Evolutionary conservation across 2,113 vertebrate genomes (phyloP), one percentile per base, ranked within the genome.

Genomic region (Apodemus sylvaticus): DNA sequence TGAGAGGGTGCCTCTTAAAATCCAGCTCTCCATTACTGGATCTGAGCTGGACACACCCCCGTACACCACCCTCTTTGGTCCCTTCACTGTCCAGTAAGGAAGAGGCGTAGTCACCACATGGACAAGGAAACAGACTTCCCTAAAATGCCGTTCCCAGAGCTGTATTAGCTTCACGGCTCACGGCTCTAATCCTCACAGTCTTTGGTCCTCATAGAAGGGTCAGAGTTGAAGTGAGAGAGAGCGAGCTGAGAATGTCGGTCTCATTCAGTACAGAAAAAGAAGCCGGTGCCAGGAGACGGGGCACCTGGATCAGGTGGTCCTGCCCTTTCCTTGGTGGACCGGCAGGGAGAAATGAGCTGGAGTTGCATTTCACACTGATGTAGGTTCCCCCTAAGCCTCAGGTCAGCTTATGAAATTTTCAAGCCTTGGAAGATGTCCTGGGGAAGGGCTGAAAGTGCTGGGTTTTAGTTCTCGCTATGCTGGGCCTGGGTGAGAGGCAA

Each of bases 11-110:
- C 58, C 45, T 77, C 68, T 77, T 26, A 76, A 73, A 68, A 60
- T 14, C 20, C 4, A 13, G 12, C 51, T 66, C 9, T 36, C 66
- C 48, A 19, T 36, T 51, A 78, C 20, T 16, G 74, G 58, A 12
- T 58, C 45, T 81, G 64, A 11, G n/a, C n/a, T 10, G 4, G 26
- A n/a, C 14, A 48, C 48, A 51, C 48, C 5, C 39, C 36, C 66
- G 6, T 0, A 0, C 34, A 17, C 5, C 22, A 0, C 36, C 39
- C 34, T 24, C 1, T 76, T n/a, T 58, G 34, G 7, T 64, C 36
- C 24, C 11, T 0, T 31, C 1, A 7, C 0, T 1, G 39, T 24
- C 34, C 76, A 31, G 31, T 73, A 76, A 74, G 76, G 11, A 31
- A 58, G 66, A 34, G 39, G 77, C 3, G 26, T 78, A 31, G 6